These are phyloP conservation scores for Gerris buenoi DNA, from an alignment of 1,140 invertebrate genomes.

Conservation along the genomic window DNA sequence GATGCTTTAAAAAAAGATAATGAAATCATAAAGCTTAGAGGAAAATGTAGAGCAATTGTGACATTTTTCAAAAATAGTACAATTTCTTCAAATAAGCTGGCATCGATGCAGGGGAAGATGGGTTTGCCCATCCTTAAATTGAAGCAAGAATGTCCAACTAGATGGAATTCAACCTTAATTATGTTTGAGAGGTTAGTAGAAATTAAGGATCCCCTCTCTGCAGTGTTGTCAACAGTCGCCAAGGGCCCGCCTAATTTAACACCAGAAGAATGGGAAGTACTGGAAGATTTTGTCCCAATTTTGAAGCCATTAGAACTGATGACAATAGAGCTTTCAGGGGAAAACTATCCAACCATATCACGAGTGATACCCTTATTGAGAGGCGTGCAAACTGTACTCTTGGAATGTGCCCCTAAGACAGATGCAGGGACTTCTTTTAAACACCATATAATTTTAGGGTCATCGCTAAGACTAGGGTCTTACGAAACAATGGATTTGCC, in stretches of 20 bases:
- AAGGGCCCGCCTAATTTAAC: neutral
- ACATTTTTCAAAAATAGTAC: slow-evolving; percentile 9
- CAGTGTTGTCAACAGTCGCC: neutral
- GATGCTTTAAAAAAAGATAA: slow-evolving; percentile 2
- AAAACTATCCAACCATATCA: slow-evolving; percentile 7
- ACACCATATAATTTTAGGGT: neutral
- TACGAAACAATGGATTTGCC: neutral
- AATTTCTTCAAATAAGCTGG: neutral
- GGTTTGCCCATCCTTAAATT: neutral
- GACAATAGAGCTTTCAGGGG: slow-evolving; percentile 7
- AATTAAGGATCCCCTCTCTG: neutral
- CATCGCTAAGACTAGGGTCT: neutral
- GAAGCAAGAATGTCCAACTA: slow-evolving; percentile 6
- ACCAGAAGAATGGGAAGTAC: neutral
- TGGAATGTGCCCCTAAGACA: neutral
- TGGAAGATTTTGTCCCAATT: slow-evolving; percentile 1
- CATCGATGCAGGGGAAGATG: neutral
- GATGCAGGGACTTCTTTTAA: neutral
- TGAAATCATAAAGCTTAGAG: neutral
- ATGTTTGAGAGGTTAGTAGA: slow-evolving; percentile 7
- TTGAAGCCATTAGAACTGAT: neutral
- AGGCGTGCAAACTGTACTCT: slow-evolving; percentile 5
- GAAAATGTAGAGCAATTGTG: slow-evolving; percentile 7
- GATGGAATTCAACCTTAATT: slow-evolving; percentile 4
- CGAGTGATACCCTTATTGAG: slow-evolving; percentile 4